Evolutionary conservation across 2,888 invertebrate genomes (phyloP), one percentile per base, ranked within the genome.

Genomic region (Yponomeuta evonymella): DNA sequence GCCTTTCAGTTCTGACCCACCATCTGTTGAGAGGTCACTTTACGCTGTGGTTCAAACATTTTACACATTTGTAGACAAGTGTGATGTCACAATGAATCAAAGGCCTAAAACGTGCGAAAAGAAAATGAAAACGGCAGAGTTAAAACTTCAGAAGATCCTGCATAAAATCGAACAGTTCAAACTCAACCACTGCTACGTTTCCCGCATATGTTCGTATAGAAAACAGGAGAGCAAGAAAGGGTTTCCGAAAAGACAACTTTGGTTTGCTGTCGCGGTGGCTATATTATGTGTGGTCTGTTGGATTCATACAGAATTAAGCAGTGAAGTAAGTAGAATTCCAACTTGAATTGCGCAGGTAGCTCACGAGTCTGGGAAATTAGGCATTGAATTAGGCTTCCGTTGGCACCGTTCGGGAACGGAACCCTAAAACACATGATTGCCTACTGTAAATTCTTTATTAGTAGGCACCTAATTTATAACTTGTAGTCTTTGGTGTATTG

Each of bases 41-140:
- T 36, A 58, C 67, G 2, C 29, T 6, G 33, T 33, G 65, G 67
- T 33, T 15, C 4, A 67, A n/a, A 67, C 2, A 43, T 12, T 8
- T 15, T 10, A 65, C 15, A 58, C 12, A 1, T 58, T 15, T 4
- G 12, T 33, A 33, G 33, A 5, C 33, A 2, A 33, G 33, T 33
- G 33, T 15, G 6, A 23, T 23, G 15, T 62, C 70, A 79, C 79
- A 73, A 89, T 89, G 89, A 81, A 74, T 71, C 77, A 76, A 72
- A 74, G 76, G n/a, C 78, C 75, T 0, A 90, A 87, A 77, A 73
- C 77, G 4, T 83, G 82, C 62, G 86, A 88, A 1, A 90, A 89
- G 76, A 89, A 85, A 75, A 71, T 80, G 4, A 92, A 90, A 85
- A 75, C 76, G 0, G 87, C 88, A 0, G 90, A 91, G 77, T 70